A percentile compares a stretch with the other conserved stretches of the same genome.
These are phyloP conservation scores for Mus spicilegus DNA, from an alignment of 2,113 vertebrate genomes.

Conservation along the genomic window DNA sequence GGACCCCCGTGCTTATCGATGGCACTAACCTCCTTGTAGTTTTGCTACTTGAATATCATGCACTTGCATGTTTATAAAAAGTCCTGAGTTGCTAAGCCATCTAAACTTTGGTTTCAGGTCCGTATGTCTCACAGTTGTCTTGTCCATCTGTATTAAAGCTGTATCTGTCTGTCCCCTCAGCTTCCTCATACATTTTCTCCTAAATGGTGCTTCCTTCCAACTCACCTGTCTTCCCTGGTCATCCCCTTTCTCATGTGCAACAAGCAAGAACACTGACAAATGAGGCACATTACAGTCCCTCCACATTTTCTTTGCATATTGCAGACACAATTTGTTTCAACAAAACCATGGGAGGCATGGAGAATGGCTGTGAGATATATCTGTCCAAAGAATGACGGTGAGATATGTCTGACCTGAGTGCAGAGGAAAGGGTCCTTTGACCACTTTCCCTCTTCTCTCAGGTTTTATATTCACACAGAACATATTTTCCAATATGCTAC, in stretches of 20 bases:
- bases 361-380: background rate
- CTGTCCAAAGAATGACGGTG: background rate
- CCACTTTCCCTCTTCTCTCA: background rate
- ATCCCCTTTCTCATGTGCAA: background rate
- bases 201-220: background rate
- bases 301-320: constrained; percentile 46
- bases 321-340: constrained; percentile 59
- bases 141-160: background rate
- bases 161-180: background rate
- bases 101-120: background rate
- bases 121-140: constrained; percentile 5
- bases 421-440: background rate
- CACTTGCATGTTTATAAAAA: background rate
- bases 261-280: background rate
- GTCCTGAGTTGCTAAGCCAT: background rate
- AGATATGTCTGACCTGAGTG: constrained; percentile 2
- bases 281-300: background rate
- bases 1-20: background rate
- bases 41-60: background rate
- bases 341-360: background rate
- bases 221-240: constrained; percentile 15
- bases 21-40: background rate
- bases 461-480: constrained; percentile 48
- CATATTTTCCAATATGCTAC: background rate
- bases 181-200: background rate